Conservation (phyloP, 2,797 vertebrate genomes). For the Valencia hispanica region DNA sequence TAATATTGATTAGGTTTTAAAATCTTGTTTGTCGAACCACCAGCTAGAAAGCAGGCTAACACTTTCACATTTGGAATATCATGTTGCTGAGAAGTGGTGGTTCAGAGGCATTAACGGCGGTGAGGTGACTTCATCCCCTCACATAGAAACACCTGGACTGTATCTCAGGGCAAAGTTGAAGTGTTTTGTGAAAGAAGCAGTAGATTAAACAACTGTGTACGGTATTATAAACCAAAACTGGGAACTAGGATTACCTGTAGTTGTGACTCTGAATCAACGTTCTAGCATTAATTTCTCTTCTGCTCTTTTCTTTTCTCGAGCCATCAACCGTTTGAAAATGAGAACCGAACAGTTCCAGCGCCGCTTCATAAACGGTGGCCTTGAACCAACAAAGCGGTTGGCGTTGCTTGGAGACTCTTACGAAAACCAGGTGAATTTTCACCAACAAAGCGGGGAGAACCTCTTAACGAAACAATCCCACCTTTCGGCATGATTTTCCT, state of each 20-base stretch:
- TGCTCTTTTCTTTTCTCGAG: conserved; percentile 43
- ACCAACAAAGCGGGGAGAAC: conserved; percentile 4
- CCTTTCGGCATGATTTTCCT: conserved; percentile 54
- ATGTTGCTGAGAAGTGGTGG: background rate
- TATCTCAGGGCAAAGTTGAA: background rate
- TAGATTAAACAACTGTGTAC: conserved; percentile 1
- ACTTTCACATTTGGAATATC: too few species aligned
- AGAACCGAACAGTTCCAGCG: background rate
- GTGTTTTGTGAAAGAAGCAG: background rate
- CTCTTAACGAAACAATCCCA: background rate
- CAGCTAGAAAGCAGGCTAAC: too few species aligned
- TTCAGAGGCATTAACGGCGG: background rate
- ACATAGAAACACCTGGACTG: background rate
- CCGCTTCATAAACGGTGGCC: background rate
- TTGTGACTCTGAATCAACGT: background rate
- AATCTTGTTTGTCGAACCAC: too few species aligned
- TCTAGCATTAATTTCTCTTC: conserved; percentile 5
- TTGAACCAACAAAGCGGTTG: background rate
- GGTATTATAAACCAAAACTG: background rate
- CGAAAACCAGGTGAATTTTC: conserved; percentile 22
- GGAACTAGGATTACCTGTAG: background rate
- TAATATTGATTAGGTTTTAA: too few species aligned
- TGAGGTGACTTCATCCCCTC: too few species aligned
- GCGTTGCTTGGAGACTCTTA: background rate
- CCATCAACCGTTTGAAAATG: background rate